Evolutionary conservation across 1,140 invertebrate genomes (phyloP), one percentile per base, ranked within the genome.

Genomic region (Hyles euphorbiae): DNA sequence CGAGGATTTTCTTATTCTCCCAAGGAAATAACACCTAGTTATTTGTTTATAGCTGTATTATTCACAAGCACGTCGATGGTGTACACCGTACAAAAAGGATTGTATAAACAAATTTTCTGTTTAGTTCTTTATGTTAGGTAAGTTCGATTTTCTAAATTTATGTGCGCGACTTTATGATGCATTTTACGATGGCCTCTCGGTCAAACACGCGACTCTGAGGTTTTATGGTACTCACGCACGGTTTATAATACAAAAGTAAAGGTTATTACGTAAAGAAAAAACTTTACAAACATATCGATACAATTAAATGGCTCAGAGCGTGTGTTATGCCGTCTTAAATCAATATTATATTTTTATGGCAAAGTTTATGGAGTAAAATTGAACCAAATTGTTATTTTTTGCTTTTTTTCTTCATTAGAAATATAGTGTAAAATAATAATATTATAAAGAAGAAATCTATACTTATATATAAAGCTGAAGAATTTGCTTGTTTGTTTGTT

Each of bases 121-220:
- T 73, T 61, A 69, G 72, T 77, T 67, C 70, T 66, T 52, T 50
- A 60, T 71, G 53, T 56, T 70, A 43, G 22, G 54, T 51, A 73
- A 4, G 58, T 72, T 79, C 70, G 74, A 78, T 79, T 76, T 81
- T 76, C 65, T 69, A 76, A 82, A 80, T 81, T 81, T 78, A 84
- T 82, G 74, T 65, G 67, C 61, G 55, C 63, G 52, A 67, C 58
- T 83, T 83, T 81, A 81, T 78, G 75, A 74, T 76, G 71, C 71
- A 76, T 72, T 83, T 83, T 81, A 83, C 77, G 75, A 75, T 74
- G 64, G 58, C 73, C 74, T 76, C 70, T 73, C 74, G 71, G 76
- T 79, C 80, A 78, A 78, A 78, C 80, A 79, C 78, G 78, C 80
- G 74, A 83, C 73, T 76, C 53, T 48, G 62, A 67, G 67, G 66